A percentile compares a stretch with the other conserved stretches of the same genome.
These are phyloP conservation scores for Eubasilissa regina DNA, from an alignment of 1,140 invertebrate species.

Conservation along the genomic window DNA sequence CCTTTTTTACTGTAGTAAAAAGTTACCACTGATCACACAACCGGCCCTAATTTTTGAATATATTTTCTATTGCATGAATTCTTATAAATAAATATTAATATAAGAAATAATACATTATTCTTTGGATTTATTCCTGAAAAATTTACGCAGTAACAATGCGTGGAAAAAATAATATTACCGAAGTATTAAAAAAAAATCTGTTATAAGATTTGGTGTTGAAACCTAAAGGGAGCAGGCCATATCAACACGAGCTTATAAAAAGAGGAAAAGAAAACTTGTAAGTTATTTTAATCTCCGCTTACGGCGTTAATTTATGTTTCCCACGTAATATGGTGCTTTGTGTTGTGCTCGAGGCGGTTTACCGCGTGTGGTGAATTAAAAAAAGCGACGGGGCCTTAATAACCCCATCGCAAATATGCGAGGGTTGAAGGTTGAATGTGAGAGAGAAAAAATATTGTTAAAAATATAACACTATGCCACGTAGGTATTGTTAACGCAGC, in stretches of 20 bases:
- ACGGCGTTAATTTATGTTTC: conserved; percentile 9
- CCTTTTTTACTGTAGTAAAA: too few relatives aligned
- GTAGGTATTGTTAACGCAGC: too few relatives aligned
- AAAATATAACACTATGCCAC: not conserved
- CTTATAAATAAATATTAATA: too few relatives aligned
- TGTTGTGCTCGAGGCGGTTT: not conserved
- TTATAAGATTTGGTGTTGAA: too few relatives aligned
- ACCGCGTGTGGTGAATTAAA: not conserved
- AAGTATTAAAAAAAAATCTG: too few relatives aligned
- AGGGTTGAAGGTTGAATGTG: not conserved
- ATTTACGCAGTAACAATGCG: too few relatives aligned
- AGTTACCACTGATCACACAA: too few relatives aligned
- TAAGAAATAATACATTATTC: too few relatives aligned
- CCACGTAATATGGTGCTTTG: not conserved
- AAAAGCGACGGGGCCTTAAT: not conserved
- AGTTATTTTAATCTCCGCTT: conserved; percentile 5
- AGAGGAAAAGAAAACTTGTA: not conserved
- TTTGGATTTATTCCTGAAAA: too few relatives aligned
- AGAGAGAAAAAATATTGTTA: not conserved
- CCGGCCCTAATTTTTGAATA: too few relatives aligned
- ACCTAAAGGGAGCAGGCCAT: not conserved
- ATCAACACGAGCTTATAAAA: conserved; percentile 15
- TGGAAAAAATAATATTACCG: too few relatives aligned
- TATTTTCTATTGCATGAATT: too few relatives aligned
- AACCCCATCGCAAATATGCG: not conserved